Evolutionary conservation across 2,113 vertebrate genomes (phyloP), one percentile per base, ranked within the genome.

Genomic region (Hepsetus odoe): DNA sequence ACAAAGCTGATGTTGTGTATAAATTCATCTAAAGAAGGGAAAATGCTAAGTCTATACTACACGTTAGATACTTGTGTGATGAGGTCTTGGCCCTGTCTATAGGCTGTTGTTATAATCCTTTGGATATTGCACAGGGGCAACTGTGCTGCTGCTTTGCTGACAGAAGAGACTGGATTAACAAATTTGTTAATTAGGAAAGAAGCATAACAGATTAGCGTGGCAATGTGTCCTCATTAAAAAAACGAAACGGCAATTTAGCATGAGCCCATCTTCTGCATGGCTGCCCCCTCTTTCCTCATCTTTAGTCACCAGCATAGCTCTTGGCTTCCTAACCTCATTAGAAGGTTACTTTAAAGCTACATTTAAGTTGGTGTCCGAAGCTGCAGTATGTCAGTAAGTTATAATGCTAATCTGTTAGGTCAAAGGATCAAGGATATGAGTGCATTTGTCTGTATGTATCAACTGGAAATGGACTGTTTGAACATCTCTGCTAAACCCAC

Each of bases 151-250:
- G 79, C 74, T 80, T 74, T 51, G 55, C 84, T 82, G 87, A 80
- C 86, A 49, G 35, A 44, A 65, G 86, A 76, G 84, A 86, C 86
- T 84, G 82, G 88, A 91, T 91, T 88, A 89, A 84, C 83, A 83
- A 80, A 77, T 42, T 78, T 77, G 84, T 87, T 89, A 86, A 92
- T 91, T 89, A 87, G 81, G 44, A 84, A 85, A 81, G 59, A 77
- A 81, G 79, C 62, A 68, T 85, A 76, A 79, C 75, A 87, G 86
- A 90, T 91, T 89, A 89, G 79, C 82, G 83, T 83, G 82, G 82
- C 33, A 84, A 85, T 84, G 82, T 56, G 74, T 85, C 79, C 86
- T 87, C 70, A 75, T 89, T 84, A 84, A 84, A 84, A 74, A 85
- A 80, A 86, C 64, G 86, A 88, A 87, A 86, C 82, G 84, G 80